Base-by-base conservation (phyloP, 30 jellyfish, hydroid and myxozoan species). In the Hydractinia echinata region DNA sequence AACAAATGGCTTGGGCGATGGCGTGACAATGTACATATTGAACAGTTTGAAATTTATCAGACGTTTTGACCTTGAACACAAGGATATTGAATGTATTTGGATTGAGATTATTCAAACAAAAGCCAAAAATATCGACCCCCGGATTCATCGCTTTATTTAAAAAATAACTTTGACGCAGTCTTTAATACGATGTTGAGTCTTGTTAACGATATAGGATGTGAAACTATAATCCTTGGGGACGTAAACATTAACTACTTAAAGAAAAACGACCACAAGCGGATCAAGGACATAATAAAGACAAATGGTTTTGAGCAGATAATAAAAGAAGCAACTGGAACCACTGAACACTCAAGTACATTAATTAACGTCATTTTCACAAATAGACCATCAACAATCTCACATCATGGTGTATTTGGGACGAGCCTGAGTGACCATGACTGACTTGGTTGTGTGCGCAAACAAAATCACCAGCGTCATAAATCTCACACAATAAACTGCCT, bases 361-460 rank as follows among this genome's bases (percentile, higher is more conserved):
- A 86, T 86, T 53, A 87, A 86, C 72, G 61, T 70, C 66, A 80
- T 56, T 71, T 44, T 72, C 64, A 86, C 89, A 79, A 72, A 86
- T 51, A 69, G 69, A 49, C 69, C 82, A 0, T 51, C 85, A 53
- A 86, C 7, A 21, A 56, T 85, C 15, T 19, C 82, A 3, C 78
- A 81, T 62, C 54, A 66, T 66, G 90, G 69, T 56, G 89, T 79
- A 66, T 69, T 78, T 62, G 86, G 86, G 55, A 48, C 61, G 30
- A 54, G 91, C 21, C 73, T 79, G 52, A 79, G 91, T 19, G 91
- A 81, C 61, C 92, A 80, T 73, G 90, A 72, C 52, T 60, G 64
- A 79, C 68, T 81, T 14, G 95, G 95, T 5, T 80, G 91, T 55
- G 92, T 87, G 20, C 87, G 88, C 39, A 86, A 86, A 86, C 76